These are phyloP conservation scores for Syrmaticus mikado DNA, from an alignment of 2,113 vertebrate genomes.

Conservation along the genomic window DNA sequence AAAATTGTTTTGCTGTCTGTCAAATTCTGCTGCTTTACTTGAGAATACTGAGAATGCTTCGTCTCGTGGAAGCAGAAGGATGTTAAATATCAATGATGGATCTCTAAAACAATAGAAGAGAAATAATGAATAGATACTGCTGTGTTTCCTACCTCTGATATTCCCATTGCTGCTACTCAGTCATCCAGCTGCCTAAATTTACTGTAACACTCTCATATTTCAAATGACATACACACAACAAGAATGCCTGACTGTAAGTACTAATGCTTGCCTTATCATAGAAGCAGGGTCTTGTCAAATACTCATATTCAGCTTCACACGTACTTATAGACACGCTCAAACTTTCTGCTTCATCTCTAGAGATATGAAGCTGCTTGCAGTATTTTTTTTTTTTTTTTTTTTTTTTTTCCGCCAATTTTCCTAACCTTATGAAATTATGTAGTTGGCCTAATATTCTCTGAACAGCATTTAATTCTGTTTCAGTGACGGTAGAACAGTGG, in stretches of 20 bases:
- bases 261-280: neutral
- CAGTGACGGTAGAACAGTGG: slow-evolving; percentile 86
- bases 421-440: neutral
- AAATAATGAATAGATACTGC: neutral
- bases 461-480: slow-evolving; percentile 30
- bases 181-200: neutral
- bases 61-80: neutral
- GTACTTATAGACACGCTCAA: neutral
- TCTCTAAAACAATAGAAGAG: neutral
- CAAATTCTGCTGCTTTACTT: neutral
- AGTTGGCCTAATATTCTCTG: neutral
- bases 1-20: neutral
- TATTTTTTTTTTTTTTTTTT: too few relatives aligned
- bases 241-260: neutral
- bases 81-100: neutral
- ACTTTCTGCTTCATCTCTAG: neutral
- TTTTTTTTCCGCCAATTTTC: too few relatives aligned
- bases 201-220: neutral
- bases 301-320: neutral
- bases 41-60: neutral
- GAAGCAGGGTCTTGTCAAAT: neutral
- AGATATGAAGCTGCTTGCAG: neutral
- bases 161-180: neutral
- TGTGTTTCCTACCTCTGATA: neutral
- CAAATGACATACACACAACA: neutral